Evolutionary conservation across 2,888 invertebrate genomes (phyloP).

Genomic region (Epicampocera succincta): DNA sequence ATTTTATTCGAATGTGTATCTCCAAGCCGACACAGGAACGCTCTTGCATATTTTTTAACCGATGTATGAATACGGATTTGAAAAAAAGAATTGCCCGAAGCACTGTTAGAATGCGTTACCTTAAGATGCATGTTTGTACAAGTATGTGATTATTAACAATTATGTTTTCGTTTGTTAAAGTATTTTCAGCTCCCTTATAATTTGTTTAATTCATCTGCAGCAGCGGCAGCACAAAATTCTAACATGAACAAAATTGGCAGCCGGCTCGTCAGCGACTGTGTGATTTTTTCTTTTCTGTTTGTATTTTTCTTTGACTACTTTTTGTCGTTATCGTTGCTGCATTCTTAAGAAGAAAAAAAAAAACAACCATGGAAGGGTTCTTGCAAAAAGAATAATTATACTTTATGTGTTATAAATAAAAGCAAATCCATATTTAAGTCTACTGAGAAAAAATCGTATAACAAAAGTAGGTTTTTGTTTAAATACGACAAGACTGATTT

Average conservation of each 20-base stretch:
- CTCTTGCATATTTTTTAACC: slow-evolving; percentile 7
- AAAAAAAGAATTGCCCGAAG: slow-evolving; percentile 34
- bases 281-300: slow-evolving; percentile 20
- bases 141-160: slow-evolving; percentile 51
- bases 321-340: slow-evolving; percentile 9
- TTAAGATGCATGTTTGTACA: slow-evolving; percentile 19
- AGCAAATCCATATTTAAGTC: too few relatives aligned
- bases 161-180: slow-evolving; percentile 40
- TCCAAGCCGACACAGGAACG: neutral
- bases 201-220: slow-evolving; percentile 37
- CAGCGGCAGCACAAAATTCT: slow-evolving; percentile 1
- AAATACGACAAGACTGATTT: too few relatives aligned
- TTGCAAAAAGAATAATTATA: neutral
- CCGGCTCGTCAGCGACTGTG: neutral
- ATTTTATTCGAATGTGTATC: too few relatives aligned
- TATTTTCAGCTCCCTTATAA: slow-evolving; percentile 55
- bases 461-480: too few relatives aligned
- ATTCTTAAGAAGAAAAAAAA: slow-evolving; percentile 1
- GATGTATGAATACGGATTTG: neutral
- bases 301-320: slow-evolving; percentile 28
- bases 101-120: slow-evolving; percentile 19
- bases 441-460: too few relatives aligned
- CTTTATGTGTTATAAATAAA: slow-evolving; percentile 17
- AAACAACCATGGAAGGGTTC: neutral
- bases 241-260: neutral